Evolutionary conservation across 2,113 vertebrate genomes (phyloP).

Genomic region (Callipepla squamata): DNA sequence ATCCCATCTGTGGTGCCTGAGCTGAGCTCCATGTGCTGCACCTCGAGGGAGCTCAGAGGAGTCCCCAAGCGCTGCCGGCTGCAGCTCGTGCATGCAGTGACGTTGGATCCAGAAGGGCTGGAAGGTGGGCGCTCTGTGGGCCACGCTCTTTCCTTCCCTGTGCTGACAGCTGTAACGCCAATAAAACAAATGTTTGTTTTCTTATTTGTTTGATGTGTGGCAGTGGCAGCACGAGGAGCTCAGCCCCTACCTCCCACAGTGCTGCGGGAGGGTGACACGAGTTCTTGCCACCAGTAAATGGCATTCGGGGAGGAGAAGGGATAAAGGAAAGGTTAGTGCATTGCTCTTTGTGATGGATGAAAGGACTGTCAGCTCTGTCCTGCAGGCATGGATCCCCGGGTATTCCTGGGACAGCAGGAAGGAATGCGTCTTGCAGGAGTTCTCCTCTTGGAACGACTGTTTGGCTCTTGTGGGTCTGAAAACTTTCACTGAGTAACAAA

Average conservation of each 20-base stretch:
- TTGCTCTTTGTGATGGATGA: slow-evolving; percentile 28
- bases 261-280: not conserved
- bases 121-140: not conserved
- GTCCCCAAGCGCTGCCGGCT: too few species aligned
- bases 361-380: slow-evolving; percentile 34
- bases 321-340: slow-evolving; percentile 10
- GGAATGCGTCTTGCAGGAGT: slow-evolving; percentile 11
- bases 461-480: slow-evolving; percentile 40
- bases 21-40: too few species aligned
- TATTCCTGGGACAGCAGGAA: slow-evolving; percentile 9
- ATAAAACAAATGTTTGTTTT: not conserved
- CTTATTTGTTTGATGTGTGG: not conserved
- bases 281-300: not conserved
- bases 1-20: too few species aligned
- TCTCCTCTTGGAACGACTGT: slow-evolving; percentile 29
- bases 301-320: not conserved
- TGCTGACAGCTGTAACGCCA: not conserved
- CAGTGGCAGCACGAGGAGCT: not conserved
- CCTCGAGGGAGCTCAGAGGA: too few species aligned
- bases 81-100: not conserved
- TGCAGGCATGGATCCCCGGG: slow-evolving; percentile 3
- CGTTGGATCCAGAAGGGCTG: fast-evolving
- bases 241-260: not conserved
- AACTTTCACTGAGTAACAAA: slow-evolving; percentile 43
- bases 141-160: not conserved